Conservation (phyloP, 1,140 invertebrate genomes). For the Stegodyphus dumicola region DNA sequence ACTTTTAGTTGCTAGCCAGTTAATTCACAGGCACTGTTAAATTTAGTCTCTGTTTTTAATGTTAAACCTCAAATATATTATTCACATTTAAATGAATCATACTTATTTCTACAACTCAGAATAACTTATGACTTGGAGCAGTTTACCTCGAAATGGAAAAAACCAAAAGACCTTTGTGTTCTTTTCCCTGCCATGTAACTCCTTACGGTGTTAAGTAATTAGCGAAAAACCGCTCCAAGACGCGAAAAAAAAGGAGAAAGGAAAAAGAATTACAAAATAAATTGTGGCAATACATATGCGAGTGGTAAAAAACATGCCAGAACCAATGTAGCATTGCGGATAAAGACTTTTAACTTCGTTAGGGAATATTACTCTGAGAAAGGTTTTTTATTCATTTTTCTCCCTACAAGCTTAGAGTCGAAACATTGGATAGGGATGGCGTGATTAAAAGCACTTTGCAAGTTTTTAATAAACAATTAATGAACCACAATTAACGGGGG, state of each 20-base stretch:
- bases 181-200: slow-evolving; percentile 10
- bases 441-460: slow-evolving; percentile 35
- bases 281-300: background rate
- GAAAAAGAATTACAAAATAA: slow-evolving; percentile 25
- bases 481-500: background rate
- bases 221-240: background rate
- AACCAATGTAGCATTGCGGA: slow-evolving; percentile 5
- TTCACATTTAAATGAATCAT: no score
- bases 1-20: no score
- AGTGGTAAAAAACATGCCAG: slow-evolving; percentile 18
- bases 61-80: no score
- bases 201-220: slow-evolving; percentile 27
- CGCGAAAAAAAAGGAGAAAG: slow-evolving; percentile 21
- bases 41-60: no score
- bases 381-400: no score
- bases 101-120: no score
- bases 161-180: slow-evolving; percentile 3
- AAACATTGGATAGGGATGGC: background rate
- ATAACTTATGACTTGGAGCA: background rate
- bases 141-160: background rate
- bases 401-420: no score
- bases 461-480: slow-evolving; percentile 51
- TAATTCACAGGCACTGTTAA: no score
- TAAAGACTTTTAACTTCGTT: slow-evolving; percentile 41
- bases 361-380: slow-evolving; percentile 2